phyloP scores from a whole-genome alignment of 2,888 invertebrate species.

The Selenia dentaria region DNA sequence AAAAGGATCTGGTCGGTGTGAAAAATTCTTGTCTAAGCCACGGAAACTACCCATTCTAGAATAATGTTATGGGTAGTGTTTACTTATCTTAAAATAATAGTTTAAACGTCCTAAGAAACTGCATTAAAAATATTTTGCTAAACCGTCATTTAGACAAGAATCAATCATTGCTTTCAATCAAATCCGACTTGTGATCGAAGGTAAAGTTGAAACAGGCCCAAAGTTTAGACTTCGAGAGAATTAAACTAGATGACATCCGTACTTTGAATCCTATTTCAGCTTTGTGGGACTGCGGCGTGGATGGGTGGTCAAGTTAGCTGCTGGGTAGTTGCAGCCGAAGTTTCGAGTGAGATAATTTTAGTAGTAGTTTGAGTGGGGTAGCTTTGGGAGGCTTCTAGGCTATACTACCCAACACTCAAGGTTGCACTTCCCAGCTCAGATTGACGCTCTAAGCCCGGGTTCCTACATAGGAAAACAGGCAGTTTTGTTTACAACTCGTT shows the following conservation, averaged over 20 bases:
- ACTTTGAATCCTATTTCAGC: conserved; percentile 31
- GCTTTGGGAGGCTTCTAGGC: too few relatives aligned
- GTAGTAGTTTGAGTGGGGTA: too few relatives aligned
- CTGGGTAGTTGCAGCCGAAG: conserved; percentile 14
- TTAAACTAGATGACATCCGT: conserved; percentile 35
- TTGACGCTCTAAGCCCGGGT: too few relatives aligned
- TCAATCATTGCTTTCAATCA: conserved; percentile 16
- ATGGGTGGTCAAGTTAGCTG: conserved; percentile 20
- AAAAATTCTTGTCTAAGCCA: conserved; percentile 23
- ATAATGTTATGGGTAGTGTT: conserved; percentile 29
- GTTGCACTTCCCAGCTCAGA: too few relatives aligned
- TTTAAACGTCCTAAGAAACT: conserved; percentile 30
- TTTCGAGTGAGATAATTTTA: too few relatives aligned
- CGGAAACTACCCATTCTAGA: conserved; percentile 27
- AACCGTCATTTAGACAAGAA: conserved; percentile 18
- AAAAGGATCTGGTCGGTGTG: conserved; percentile 12
- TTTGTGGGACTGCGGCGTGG: conserved; percentile 36
- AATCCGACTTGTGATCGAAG: conserved; percentile 44
- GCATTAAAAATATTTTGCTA: conserved; percentile 26
- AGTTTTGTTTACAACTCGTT: too few relatives aligned
- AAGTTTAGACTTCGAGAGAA: conserved; percentile 27
- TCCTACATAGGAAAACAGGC: too few relatives aligned
- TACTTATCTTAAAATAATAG: conserved; percentile 30
- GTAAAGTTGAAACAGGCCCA: conserved; percentile 31
- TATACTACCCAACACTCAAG: too few relatives aligned